Base-by-base conservation (phyloP, 2,888 invertebrate species). In the Beris chalybata region DNA sequence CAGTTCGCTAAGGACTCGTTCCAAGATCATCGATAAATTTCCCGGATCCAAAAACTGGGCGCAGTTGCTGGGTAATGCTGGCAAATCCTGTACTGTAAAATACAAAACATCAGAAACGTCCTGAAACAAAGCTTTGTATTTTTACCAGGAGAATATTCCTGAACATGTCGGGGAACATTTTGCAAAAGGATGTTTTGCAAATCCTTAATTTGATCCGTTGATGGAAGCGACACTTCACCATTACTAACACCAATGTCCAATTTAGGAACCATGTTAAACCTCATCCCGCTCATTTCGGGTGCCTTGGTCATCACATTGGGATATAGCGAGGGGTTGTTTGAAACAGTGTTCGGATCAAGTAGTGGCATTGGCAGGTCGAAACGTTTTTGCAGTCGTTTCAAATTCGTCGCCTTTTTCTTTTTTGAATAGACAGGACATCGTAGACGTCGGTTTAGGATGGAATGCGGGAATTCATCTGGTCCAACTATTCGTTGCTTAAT, bases 1-100 rank as follows among this genome's bases (percentile, higher is more conserved):
- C 32, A 76, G 64, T 65, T 75, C 75, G 9, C 52, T 65, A 5
- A 76, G 56, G 15, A 76, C 72, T 47, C 71, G 72, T 44, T 75
- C 74, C 55, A 76, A 69, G 30, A 74, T 70, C 6, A 12, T 44
- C 4, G 72, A 69, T 58, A 73, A 59, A 63, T 71, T 70, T 9
- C 55, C 22, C 6, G 58, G 30, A 29, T 30, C n/a, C 4, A 12
- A n/a, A 22, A 13, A 38, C 30, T 44, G 44, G 3, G 29, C 44
- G n/a, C 53, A 64, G 44, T 29, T 61, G 13, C 11, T 11, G 5
- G n/a, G 5, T 1, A 12, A 13, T 11, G 47, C 47, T 47, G 47
- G 4, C 9, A 4, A 38, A 3, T 38, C 1, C 38, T 38, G 38
- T 7, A 9, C 38, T 38, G 22, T 22, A 22, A 22, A 22, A 22